These are phyloP conservation scores for Amphiprion percula DNA, from an alignment of 2,113 vertebrate genomes.

Conservation along the genomic window DNA sequence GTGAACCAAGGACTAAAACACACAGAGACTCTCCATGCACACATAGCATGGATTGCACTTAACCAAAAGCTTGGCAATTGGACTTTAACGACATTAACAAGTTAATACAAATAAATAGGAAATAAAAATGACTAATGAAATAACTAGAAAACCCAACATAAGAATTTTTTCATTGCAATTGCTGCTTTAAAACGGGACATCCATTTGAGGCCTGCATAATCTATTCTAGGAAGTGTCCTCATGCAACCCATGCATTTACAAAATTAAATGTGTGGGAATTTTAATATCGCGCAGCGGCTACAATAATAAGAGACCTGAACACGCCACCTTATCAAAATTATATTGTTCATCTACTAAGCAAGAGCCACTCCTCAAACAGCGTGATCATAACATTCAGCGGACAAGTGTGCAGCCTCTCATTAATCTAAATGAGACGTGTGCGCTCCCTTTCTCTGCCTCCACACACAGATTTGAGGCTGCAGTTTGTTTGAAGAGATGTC, in stretches of 20 bases:
- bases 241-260: conserved; percentile 58
- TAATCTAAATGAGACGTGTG: conserved; percentile 74
- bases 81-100: conserved; percentile 34
- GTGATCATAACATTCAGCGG: conserved; percentile 66
- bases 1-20: conserved; percentile 71
- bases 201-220: conserved; percentile 47
- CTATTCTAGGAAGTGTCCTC: conserved; percentile 49
- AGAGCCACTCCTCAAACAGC: conserved; percentile 76
- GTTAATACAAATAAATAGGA: conserved; percentile 9
- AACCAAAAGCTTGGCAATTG: conserved; percentile 19
- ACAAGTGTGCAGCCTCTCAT: conserved; percentile 66
- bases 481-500: conserved; percentile 48
- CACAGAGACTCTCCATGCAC: background rate
- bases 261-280: conserved; percentile 72
- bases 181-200: conserved; percentile 24
- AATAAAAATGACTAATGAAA: conserved; percentile 28
- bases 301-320: conserved; percentile 67
- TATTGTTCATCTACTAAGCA: conserved; percentile 69
- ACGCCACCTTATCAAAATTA: conserved; percentile 70
- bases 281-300: conserved; percentile 57
- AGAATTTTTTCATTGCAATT: conserved; percentile 16
- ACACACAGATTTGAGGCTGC: conserved; percentile 37
- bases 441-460: conserved; percentile 54
- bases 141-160: conserved; percentile 13
- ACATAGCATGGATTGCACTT: conserved; percentile 7